A percentile compares a stretch with the other conserved stretches of the same genome.
These are phyloP conservation scores for Andricus quercusramuli DNA, from an alignment of 2,888 invertebrate genomes.

Conservation along the genomic window DNA sequence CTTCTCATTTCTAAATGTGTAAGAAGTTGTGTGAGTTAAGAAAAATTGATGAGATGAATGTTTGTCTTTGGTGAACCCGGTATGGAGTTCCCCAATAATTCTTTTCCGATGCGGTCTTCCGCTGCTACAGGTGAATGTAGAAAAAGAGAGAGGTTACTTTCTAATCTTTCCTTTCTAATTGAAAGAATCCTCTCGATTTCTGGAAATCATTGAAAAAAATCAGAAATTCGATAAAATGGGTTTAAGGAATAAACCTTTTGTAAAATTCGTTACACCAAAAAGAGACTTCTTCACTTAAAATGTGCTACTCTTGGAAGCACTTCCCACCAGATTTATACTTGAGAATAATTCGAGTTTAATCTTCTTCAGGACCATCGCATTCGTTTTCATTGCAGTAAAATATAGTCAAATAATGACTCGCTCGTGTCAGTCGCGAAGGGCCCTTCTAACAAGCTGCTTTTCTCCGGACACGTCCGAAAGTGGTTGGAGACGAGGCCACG, in stretches of 20 bases:
- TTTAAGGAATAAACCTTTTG: no score
- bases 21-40: no score
- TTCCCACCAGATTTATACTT: background rate
- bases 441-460: slow-evolving; percentile 53
- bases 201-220: background rate
- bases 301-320: no score
- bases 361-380: slow-evolving; percentile 4
- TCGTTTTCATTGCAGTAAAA: slow-evolving; percentile 39
- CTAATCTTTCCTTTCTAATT: slow-evolving; percentile 9
- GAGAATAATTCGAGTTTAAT: slow-evolving; percentile 40
- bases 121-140: background rate
- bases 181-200: background rate
- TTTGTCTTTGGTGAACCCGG: no score
- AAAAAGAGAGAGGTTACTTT: slow-evolving; percentile 2
- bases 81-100: no score
- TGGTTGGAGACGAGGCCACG: slow-evolving; percentile 43
- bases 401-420: slow-evolving; percentile 49
- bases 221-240: background rate
- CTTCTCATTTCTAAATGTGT: no score
- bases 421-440: slow-evolving; percentile 48
- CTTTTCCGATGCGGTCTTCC: background rate
- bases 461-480: slow-evolving; percentile 44
- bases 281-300: background rate
- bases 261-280: background rate
- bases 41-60: no score